Conservation (phyloP, 2,113 vertebrate species). For the Diadophis punctatus region DNA sequence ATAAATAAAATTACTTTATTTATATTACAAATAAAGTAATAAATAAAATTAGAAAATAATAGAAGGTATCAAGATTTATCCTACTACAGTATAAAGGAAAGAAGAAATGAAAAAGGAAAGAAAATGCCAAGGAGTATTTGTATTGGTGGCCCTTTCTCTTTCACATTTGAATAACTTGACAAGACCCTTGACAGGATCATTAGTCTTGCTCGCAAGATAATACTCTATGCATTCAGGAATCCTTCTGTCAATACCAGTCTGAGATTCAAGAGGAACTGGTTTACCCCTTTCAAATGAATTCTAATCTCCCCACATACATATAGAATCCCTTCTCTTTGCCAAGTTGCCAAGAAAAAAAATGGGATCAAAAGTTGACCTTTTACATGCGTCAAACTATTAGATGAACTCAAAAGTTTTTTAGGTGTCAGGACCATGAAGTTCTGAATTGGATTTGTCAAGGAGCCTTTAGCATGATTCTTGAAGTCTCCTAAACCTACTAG, state of each 20-base stretch:
- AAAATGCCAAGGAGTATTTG: neutral
- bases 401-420: neutral
- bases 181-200: neutral
- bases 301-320: neutral
- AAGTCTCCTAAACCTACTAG: neutral
- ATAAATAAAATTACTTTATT: too few species aligned
- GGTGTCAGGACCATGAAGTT: neutral
- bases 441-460: neutral
- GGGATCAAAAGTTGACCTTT: neutral
- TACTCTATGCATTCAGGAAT: neutral
- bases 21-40: neutral
- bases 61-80: neutral
- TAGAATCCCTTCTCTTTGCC: neutral
- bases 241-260: neutral
- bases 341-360: neutral
- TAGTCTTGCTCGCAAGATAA: neutral
- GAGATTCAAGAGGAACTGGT: neutral
- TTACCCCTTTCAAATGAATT: neutral
- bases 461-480: neutral
- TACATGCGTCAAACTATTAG: neutral
- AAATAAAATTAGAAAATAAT: neutral
- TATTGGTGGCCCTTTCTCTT: neutral
- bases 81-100: neutral
- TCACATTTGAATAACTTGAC: neutral
- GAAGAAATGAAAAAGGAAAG: neutral